phyloP scores from a whole-genome alignment of 2,113 vertebrate genomes.

The Cynopterus brachyotis region DNA sequence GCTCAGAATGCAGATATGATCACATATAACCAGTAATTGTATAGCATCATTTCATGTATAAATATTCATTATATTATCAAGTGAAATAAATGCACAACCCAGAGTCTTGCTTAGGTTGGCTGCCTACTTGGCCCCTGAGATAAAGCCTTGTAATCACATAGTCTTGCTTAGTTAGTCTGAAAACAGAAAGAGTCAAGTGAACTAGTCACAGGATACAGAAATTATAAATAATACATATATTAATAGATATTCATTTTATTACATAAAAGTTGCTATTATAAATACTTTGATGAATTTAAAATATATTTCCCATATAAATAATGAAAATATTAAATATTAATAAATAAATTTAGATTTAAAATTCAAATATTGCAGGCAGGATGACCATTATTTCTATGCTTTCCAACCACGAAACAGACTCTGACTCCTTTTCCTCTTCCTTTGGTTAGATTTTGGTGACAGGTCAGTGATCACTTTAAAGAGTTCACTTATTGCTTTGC shows the following conservation, averaged over 20 bases:
- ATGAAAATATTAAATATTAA: conserved; percentile 86
- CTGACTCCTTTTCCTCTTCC: conserved; percentile 80
- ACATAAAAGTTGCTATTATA: conserved; percentile 77
- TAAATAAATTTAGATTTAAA: conserved; percentile 84
- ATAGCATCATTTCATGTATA: not conserved
- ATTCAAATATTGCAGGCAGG: conserved; percentile 23
- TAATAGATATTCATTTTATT: conserved; percentile 73
- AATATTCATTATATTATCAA: not conserved
- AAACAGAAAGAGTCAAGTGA: not conserved
- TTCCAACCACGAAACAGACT: not conserved
- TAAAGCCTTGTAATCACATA: not conserved
- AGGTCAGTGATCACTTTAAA: conserved; percentile 61
- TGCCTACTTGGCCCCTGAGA: conserved; percentile 50
- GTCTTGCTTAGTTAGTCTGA: not conserved
- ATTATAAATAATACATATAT: conserved; percentile 79
- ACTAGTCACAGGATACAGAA: conserved; percentile 44
- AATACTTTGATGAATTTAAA: conserved; percentile 79
- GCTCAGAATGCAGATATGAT: conserved; percentile 57
- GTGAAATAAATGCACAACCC: conserved; percentile 15
- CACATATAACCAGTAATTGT: not conserved
- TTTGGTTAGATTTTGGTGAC: not conserved
- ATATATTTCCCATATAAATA: conserved; percentile 83
- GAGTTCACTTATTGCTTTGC: conserved; percentile 83
- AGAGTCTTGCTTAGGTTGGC: not conserved
- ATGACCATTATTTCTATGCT: not conserved